These are phyloP conservation scores for Probaryconus sp. DNA, from an alignment of 1,140 invertebrate species.

Conservation along the genomic window DNA sequence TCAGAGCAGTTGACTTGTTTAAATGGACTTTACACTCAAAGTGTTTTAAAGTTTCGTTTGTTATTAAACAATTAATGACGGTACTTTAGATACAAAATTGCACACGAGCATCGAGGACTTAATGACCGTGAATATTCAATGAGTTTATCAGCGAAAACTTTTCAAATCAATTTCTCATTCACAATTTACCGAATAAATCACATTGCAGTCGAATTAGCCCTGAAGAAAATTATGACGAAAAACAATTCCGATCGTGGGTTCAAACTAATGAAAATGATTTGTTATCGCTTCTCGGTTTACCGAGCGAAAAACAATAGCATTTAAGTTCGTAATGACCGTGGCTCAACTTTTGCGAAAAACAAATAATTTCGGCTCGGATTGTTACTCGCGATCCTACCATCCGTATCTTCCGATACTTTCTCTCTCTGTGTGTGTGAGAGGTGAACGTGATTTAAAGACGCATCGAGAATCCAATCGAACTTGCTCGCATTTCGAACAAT, in stretches of 20 bases:
- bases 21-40: too few species aligned
- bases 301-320: constrained; percentile 42
- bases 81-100: constrained; percentile 10
- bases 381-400: constrained; percentile 29
- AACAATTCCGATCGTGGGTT: constrained; percentile 25
- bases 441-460: constrained; percentile 51
- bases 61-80: too few species aligned
- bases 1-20: too few species aligned
- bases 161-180: constrained; percentile 31
- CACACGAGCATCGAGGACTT: background rate
- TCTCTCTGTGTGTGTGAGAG: constrained; percentile 16
- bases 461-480: constrained; percentile 51
- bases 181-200: constrained; percentile 29
- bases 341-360: constrained; percentile 25
- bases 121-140: constrained; percentile 18
- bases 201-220: constrained; percentile 29
- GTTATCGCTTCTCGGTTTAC: constrained; percentile 21
- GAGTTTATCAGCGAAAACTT: constrained; percentile 12
- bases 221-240: constrained; percentile 28
- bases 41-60: too few species aligned
- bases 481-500: constrained; percentile 53
- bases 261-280: constrained; percentile 46
- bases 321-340: constrained; percentile 39
- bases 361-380: constrained; percentile 45
- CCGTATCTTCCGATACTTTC: constrained; percentile 35